A percentile compares a stretch with the other conserved stretches of the same genome.
phyloP scores from a whole-genome alignment of 37 sponge, comb jelly and placozoan genomes.

The Petrosia ficiformis region DNA sequence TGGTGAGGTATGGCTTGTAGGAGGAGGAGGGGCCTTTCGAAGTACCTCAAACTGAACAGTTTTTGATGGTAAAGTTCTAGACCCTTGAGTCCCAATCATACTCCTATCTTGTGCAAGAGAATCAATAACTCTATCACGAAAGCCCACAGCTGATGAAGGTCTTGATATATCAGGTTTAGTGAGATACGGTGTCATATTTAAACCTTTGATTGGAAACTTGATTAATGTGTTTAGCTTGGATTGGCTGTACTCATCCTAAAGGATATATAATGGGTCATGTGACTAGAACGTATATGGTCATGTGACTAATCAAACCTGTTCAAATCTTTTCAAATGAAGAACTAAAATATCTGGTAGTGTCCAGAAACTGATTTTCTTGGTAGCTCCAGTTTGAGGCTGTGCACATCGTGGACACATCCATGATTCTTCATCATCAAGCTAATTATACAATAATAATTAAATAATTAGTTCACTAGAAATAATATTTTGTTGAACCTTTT shows the following conservation, averaged over 20 bases:
- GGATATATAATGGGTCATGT: not conserved
- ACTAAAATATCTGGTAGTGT: slow-evolving; percentile 85
- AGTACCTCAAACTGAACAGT: not conserved
- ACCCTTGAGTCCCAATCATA: no score
- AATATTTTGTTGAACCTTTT: slow-evolving; percentile 59
- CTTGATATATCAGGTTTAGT: slow-evolving; percentile 16
- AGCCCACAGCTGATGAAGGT: slow-evolving; percentile 16
- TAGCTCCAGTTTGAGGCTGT: slow-evolving; percentile 60
- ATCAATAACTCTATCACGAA: not conserved
- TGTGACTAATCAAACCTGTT: slow-evolving; percentile 56
- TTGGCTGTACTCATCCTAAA: slow-evolving; percentile 58
- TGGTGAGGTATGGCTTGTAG: not conserved
- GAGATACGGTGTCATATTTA: slow-evolving; percentile 83
- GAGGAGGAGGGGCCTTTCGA: no score
- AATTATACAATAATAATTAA: not conserved
- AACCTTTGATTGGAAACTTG: slow-evolving; percentile 68
- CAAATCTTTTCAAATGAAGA: slow-evolving; percentile 89
- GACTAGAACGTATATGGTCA: not conserved
- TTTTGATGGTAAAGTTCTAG: slow-evolving; percentile 20
- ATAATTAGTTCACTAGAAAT: not conserved
- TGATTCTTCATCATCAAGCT: slow-evolving; percentile 74
- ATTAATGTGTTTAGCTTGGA: slow-evolving; percentile 83
- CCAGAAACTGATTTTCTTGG: slow-evolving; percentile 83
- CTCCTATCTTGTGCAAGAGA: not conserved
- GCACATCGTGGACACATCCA: slow-evolving; percentile 85